Conservation (phyloP, 2,113 vertebrate species). For the Indicator maculatus region DNA sequence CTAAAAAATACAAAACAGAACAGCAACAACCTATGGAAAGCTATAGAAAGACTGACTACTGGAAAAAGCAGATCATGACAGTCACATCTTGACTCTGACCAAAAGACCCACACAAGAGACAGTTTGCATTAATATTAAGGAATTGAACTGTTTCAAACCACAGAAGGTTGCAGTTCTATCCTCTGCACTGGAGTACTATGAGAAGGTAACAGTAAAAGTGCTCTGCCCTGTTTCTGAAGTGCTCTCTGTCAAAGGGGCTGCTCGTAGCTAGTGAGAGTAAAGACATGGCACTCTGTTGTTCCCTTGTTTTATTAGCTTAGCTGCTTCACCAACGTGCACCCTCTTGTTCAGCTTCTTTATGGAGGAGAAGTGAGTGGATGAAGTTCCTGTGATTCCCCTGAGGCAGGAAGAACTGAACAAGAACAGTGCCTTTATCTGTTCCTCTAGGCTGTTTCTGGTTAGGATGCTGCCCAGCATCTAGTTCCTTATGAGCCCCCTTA, state of each 20-base stretch:
- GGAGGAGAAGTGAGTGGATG: background rate
- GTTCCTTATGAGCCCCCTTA: background rate
- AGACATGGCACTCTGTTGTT: background rate
- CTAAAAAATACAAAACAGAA: background rate
- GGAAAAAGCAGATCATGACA: background rate
- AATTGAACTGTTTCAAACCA: background rate
- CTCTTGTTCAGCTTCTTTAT: background rate
- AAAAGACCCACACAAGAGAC: background rate
- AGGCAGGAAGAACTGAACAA: background rate
- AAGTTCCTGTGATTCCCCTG: background rate
- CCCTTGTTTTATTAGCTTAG: background rate
- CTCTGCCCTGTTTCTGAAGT: background rate
- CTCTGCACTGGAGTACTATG: background rate
- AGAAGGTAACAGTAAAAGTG: background rate
- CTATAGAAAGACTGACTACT: background rate
- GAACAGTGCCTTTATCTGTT: rapidly evolving
- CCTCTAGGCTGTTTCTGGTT: background rate
- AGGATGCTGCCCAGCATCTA: background rate
- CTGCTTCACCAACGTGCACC: background rate
- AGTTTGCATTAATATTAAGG: background rate
- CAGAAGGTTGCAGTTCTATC: background rate
- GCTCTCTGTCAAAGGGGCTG: background rate
- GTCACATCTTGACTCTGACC: background rate
- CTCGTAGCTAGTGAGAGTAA: background rate
- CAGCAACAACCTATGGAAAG: too few species aligned